phyloP scores from a whole-genome alignment of 2,113 vertebrate genomes.

The Mus musculus region GRCm39 chr5:51577501-51578000 shows the following conservation, averaged over 20 bases:
- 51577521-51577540: background rate
- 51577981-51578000: background rate
- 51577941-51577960: background rate
- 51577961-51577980: background rate
- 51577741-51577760: background rate
- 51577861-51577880: background rate
- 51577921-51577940: background rate
- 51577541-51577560: background rate
- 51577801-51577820: background rate
- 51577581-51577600: background rate
- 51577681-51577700: background rate
- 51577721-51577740: background rate
- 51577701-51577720: too few species aligned
- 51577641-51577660: background rate
- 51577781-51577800: conserved; percentile 12
- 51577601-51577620: background rate
- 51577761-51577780: background rate
- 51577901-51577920: background rate
- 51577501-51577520: background rate
- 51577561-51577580: conserved; percentile 9
- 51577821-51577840: background rate
- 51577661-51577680: background rate
- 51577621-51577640: conserved; percentile 9
- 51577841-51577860: background rate
- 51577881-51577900: background rate